These are phyloP conservation scores for Elgaria multicarinata DNA, from an alignment of 2,113 vertebrate species.

Conservation along the genomic window DNA sequence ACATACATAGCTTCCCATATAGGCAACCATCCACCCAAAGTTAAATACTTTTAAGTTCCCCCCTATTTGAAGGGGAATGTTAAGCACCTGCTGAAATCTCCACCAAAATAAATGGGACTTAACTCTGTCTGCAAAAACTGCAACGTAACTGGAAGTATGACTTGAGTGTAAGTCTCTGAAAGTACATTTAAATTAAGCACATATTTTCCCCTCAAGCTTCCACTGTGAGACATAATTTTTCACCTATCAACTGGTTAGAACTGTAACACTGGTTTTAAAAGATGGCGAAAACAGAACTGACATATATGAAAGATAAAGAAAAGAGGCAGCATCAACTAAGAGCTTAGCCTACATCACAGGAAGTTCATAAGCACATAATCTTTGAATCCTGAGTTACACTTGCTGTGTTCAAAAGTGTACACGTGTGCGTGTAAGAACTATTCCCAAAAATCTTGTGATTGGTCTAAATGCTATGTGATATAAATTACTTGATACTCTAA, in stretches of 20 bases:
- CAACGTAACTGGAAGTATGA: background rate
- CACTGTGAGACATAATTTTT: background rate
- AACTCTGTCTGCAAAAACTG: background rate
- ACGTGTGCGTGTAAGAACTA: background rate
- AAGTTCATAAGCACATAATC: constrained; percentile 33
- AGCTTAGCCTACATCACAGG: background rate
- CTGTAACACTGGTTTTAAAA: constrained; percentile 17
- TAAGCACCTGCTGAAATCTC: background rate
- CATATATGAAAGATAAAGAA: constrained; percentile 19
- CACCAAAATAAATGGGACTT: background rate
- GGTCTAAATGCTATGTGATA: background rate
- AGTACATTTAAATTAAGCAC: background rate
- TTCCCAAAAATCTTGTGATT: background rate
- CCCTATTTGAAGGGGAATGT: background rate
- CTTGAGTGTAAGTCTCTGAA: background rate
- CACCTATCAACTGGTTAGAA: constrained; percentile 24
- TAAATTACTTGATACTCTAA: constrained; percentile 14
- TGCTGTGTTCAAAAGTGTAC: constrained; percentile 30
- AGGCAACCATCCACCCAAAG: background rate
- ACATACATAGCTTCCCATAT: constrained; percentile 3
- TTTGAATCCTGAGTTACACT: constrained; percentile 22
- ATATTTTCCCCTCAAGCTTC: constrained; percentile 6
- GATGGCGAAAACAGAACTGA: constrained; percentile 15
- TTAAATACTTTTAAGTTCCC: background rate
- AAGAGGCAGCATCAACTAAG: background rate